These are phyloP conservation scores for Oreohelix idahoensis DNA, from an alignment of 1,140 invertebrate genomes.

Conservation along the genomic window DNA sequence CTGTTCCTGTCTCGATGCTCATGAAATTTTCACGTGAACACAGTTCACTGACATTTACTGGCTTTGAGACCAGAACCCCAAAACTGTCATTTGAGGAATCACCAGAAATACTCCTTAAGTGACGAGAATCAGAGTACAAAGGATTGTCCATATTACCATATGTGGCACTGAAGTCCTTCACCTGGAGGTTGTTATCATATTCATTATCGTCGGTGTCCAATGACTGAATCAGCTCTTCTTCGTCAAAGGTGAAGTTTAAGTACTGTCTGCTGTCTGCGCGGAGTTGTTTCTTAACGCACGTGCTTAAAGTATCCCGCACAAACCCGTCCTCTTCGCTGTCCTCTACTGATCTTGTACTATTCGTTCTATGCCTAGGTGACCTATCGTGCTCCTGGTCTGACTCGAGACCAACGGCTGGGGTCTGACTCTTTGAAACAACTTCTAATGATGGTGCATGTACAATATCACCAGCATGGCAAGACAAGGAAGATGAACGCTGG, in stretches of 20 bases:
- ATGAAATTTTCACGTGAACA: neutral
- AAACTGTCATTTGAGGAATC: neutral
- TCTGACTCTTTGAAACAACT: neutral
- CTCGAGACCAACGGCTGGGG: neutral
- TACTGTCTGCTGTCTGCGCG: constrained; percentile 56
- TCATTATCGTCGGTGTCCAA: neutral
- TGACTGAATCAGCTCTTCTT: constrained; percentile 44
- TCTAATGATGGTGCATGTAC: neutral
- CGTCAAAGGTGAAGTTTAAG: constrained; percentile 63
- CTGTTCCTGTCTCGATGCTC: neutral
- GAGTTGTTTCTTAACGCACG: constrained; percentile 52
- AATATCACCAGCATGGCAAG: neutral
- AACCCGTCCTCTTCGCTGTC: constrained; percentile 31
- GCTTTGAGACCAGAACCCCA: neutral
- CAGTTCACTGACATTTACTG: neutral
- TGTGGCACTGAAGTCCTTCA: neutral
- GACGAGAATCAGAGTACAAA: neutral
- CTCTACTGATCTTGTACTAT: constrained; percentile 11
- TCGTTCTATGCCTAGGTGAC: neutral
- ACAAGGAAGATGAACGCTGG: neutral
- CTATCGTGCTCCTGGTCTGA: neutral
- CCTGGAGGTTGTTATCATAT: neutral
- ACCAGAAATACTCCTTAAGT: neutral
- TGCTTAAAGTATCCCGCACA: constrained; percentile 40
- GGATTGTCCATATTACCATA: neutral